Conservation (phyloP, 1,140 invertebrate genomes). For the Zophobas morio region DNA sequence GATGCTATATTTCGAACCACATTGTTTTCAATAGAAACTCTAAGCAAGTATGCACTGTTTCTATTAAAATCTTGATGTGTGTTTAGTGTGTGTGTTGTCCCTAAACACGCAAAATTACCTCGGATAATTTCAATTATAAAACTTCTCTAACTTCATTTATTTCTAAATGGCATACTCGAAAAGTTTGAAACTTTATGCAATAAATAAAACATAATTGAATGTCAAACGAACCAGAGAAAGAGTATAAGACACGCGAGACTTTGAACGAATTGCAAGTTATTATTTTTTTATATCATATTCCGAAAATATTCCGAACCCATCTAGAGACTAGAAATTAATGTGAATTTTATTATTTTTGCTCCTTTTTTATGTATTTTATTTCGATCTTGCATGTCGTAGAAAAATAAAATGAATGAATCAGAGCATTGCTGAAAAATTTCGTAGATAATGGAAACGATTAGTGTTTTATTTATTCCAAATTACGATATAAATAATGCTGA, state of each 20-base stretch:
- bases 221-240: not conserved
- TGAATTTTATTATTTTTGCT: constrained; percentile 42
- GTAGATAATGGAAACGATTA: constrained; percentile 42
- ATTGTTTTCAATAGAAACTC: too few relatives aligned
- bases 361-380: constrained; percentile 38
- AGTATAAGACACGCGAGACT: constrained; percentile 19
- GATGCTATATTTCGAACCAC: not conserved
- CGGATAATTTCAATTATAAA: constrained; percentile 29
- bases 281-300: constrained; percentile 13
- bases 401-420: constrained; percentile 44
- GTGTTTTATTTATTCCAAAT: constrained; percentile 25
- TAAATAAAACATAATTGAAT: constrained; percentile 41
- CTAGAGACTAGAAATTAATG: constrained; percentile 29
- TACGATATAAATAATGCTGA: constrained; percentile 1
- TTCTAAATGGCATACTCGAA: constrained; percentile 19
- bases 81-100: too few relatives aligned
- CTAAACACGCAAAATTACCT: not conserved
- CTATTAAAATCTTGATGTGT: too few relatives aligned
- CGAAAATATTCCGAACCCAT: constrained; percentile 17
- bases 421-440: constrained; percentile 16
- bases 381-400: constrained; percentile 31
- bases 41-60: too few relatives aligned
- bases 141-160: constrained; percentile 20
- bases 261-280: constrained; percentile 27
- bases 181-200: constrained; percentile 18